phyloP scores from a whole-genome alignment of 2,888 invertebrate genomes.

The Tortricodes alternella region DNA sequence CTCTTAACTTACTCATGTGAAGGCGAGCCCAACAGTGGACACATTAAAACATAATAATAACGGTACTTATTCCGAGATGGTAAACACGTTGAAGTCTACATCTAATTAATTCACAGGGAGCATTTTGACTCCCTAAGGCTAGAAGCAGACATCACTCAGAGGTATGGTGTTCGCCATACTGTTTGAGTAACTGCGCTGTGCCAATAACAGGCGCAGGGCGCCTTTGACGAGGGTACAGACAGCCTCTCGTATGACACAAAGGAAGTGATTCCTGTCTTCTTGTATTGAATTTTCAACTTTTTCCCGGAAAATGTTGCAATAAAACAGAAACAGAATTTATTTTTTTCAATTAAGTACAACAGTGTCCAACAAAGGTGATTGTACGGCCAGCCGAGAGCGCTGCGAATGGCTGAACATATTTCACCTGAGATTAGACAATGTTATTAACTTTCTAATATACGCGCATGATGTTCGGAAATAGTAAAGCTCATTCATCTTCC shows the following conservation, averaged over 20 bases:
- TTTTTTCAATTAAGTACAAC: background rate
- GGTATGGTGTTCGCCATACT: background rate
- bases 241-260: slow-evolving; percentile 25
- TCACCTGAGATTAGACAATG: background rate
- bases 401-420: background rate
- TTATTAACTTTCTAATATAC: slow-evolving; percentile 6
- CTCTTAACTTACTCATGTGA: too few species aligned
- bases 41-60: too few species aligned
- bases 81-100: too few species aligned
- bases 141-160: too few species aligned
- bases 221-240: slow-evolving; percentile 23
- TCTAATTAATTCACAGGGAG: too few species aligned
- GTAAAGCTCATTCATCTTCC: background rate
- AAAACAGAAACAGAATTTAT: background rate
- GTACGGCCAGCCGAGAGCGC: background rate
- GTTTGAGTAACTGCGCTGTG: background rate
- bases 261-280: slow-evolving; percentile 26
- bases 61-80: too few species aligned
- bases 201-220: slow-evolving; percentile 1
- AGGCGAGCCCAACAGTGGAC: too few species aligned
- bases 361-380: background rate
- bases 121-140: too few species aligned
- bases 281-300: slow-evolving; percentile 13
- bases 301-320: slow-evolving; percentile 1
- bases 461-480: background rate